Evolutionary conservation across 2,113 vertebrate genomes (phyloP).

Genomic region (Tringa solitaria): DNA sequence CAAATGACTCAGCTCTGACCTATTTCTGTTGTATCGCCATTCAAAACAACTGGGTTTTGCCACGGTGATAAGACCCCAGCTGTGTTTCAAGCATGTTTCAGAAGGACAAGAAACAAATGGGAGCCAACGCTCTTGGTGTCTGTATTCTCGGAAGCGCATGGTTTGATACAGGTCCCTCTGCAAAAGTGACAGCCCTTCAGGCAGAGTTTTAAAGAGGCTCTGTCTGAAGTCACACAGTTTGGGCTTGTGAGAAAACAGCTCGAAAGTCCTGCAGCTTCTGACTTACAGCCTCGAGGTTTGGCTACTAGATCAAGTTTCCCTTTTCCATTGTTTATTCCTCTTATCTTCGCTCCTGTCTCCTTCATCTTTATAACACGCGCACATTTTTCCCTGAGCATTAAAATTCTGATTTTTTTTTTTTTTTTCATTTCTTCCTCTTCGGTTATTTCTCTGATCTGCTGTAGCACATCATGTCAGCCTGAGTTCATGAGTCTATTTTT

Average conservation of each 20-base stretch:
- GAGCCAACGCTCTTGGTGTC: neutral
- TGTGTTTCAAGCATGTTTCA: neutral
- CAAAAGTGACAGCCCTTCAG: neutral
- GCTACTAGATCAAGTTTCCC: neutral
- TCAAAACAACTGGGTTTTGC: neutral
- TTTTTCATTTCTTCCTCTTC: neutral
- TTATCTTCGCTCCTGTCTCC: neutral
- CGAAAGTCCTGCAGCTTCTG: neutral
- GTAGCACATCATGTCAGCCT: neutral
- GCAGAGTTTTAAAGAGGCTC: neutral
- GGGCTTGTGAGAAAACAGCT: neutral
- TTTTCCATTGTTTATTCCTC: neutral
- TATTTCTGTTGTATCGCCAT: neutral
- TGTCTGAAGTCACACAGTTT: neutral
- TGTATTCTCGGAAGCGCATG: neutral
- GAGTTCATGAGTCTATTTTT: neutral
- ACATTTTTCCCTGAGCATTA: neutral
- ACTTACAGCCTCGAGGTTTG: neutral
- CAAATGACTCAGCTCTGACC: neutral
- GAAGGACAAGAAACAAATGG: neutral
- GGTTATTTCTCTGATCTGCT: neutral
- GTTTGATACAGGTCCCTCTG: neutral
- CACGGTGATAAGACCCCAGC: neutral
- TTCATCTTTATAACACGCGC: neutral
- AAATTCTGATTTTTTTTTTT: neutral